phyloP scores from a whole-genome alignment of 2,888 invertebrate genomes.

The Anagyrus pseudococci region DNA sequence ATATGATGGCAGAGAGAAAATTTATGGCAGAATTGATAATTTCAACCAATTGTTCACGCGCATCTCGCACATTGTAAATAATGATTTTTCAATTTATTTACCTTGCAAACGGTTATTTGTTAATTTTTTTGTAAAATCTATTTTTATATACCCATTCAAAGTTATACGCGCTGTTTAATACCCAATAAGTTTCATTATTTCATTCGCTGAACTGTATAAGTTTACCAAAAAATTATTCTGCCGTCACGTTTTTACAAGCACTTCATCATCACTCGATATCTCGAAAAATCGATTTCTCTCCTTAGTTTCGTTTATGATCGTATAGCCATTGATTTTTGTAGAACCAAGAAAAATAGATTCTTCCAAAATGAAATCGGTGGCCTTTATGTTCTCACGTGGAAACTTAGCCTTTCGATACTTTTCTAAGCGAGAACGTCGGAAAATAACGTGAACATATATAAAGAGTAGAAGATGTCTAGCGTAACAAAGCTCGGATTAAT shows the following conservation, averaged over 20 bases:
- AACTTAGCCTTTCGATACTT: slow-evolving; percentile 35
- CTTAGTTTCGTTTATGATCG: neutral
- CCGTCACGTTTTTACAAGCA: slow-evolving; percentile 3
- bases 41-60: no score
- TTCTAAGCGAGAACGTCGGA: slow-evolving; percentile 15
- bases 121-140: no score
- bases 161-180: neutral
- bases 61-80: no score
- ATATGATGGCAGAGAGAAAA: no score
- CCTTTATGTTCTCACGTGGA: slow-evolving; percentile 14
- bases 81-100: no score
- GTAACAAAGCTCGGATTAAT: neutral
- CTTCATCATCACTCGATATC: slow-evolving; percentile 13
- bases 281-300: slow-evolving; percentile 18
- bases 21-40: no score
- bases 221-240: no score
- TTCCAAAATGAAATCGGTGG: slow-evolving; percentile 5
- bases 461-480: slow-evolving; percentile 1
- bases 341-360: neutral
- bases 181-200: neutral
- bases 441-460: neutral
- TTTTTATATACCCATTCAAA: neutral
- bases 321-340: slow-evolving; percentile 7
- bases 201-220: neutral
- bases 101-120: no score